A percentile compares a stretch with the other conserved stretches of the same genome.
Conservation (phyloP, 2,797 vertebrate species). For the Neostethus bicornis region DNA sequence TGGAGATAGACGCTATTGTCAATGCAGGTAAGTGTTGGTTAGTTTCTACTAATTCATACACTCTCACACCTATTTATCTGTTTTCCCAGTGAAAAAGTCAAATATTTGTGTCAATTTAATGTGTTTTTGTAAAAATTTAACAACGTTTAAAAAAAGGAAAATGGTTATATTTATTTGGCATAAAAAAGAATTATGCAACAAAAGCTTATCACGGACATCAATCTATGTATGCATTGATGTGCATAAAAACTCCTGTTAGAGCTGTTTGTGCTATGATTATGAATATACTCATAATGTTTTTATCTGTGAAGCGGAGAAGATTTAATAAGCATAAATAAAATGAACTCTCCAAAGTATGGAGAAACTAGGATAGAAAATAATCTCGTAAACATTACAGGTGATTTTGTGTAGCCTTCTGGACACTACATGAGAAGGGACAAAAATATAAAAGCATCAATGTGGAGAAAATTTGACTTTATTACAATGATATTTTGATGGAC, state of each 20-base stretch:
- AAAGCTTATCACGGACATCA: slow-evolving; percentile 5
- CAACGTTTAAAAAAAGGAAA: not conserved
- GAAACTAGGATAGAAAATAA: not conserved
- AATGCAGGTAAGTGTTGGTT: slow-evolving; percentile 85
- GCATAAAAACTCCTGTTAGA: slow-evolving; percentile 32
- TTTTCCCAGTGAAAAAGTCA: slow-evolving; percentile 3
- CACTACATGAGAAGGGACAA: too few species aligned
- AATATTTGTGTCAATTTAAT: not conserved
- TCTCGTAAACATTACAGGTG: too few species aligned
- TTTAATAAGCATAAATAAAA: slow-evolving; percentile 23
- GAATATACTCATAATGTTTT: slow-evolving; percentile 24
- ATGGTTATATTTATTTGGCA: too few species aligned
- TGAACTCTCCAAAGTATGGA: slow-evolving; percentile 18
- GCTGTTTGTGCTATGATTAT: slow-evolving; percentile 35
- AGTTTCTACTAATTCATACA: not conserved
- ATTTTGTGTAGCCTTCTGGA: too few species aligned
- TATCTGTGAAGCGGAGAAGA: slow-evolving; percentile 38
- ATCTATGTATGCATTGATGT: slow-evolving; percentile 20
- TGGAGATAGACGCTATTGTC: slow-evolving; percentile 88
- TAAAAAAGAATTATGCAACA: slow-evolving; percentile 25
- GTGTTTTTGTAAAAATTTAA: not conserved
- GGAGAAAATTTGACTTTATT: too few species aligned
- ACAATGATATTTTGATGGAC: too few species aligned
- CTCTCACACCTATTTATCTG: not conserved
- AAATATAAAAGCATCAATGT: too few species aligned